Conservation (phyloP, 2,797 vertebrate genomes). For the Rhynchonycteris naso region DNA sequence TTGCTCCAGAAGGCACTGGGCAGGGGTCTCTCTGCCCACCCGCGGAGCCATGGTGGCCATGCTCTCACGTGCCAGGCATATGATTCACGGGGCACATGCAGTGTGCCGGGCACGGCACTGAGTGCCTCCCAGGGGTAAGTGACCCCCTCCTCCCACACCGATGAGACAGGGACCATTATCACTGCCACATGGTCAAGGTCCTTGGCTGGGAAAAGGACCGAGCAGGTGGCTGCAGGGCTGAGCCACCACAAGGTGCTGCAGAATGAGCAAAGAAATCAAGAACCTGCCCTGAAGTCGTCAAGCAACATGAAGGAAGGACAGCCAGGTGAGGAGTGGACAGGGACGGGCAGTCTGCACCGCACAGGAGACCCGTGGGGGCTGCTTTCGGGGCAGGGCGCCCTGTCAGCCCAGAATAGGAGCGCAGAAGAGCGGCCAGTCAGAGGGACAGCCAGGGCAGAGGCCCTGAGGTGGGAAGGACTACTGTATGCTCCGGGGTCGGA, state of each 20-base stretch:
- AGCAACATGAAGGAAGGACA: rapidly evolving
- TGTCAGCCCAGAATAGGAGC: not conserved
- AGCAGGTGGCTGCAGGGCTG: not conserved
- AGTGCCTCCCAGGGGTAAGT: not conserved
- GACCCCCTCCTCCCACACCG: too few relatives aligned
- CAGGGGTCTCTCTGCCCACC: not conserved
- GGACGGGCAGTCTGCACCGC: rapidly evolving
- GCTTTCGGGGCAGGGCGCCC: not conserved
- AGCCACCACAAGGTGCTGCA: rapidly evolving
- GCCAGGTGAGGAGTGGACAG: not conserved
- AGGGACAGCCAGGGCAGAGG: not conserved
- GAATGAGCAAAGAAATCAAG: not conserved
- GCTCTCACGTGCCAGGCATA: not conserved
- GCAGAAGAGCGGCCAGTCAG: not conserved
- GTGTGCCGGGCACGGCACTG: not conserved
- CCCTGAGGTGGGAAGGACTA: not conserved
- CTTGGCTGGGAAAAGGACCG: not conserved
- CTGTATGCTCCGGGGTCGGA: too few relatives aligned
- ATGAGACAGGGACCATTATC: not conserved
- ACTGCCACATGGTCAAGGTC: not conserved
- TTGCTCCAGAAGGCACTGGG: not conserved
- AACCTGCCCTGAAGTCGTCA: not conserved
- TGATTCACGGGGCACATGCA: not conserved
- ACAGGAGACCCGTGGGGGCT: not conserved
- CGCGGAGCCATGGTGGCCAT: not conserved